These are phyloP conservation scores for Lordiphosa mommai DNA, from an alignment of 1,140 invertebrate species.

Conservation along the genomic window DNA sequence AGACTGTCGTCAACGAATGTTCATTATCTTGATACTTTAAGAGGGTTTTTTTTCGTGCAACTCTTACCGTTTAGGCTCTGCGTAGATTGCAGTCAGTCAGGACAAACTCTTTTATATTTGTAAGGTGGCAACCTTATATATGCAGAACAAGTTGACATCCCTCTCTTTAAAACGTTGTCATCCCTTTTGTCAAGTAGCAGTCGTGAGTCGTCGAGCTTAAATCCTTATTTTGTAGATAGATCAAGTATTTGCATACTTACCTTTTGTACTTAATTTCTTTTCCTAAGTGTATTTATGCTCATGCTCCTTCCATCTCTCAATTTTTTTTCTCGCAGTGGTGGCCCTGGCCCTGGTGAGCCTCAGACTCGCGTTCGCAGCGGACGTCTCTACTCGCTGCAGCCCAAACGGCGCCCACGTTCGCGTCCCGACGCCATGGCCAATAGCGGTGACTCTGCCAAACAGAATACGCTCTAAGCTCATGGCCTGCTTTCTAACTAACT, in stretches of 20 bases:
- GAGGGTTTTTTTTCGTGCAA: no score
- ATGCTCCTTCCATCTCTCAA: background rate
- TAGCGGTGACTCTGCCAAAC: slow-evolving; percentile 63
- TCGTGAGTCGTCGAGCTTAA: no score
- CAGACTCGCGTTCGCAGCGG: slow-evolving; percentile 67
- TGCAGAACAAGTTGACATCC: no score
- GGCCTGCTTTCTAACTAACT: background rate
- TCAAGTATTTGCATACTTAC: background rate
- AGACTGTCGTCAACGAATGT: no score
- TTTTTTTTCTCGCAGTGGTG: slow-evolving; percentile 16
- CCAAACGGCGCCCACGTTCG: slow-evolving; percentile 74
- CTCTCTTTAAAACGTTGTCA: no score
- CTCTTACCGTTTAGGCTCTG: no score
- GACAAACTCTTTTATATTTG: no score
- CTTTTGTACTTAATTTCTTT: background rate
- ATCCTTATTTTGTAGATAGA: no score
- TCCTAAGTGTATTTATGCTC: background rate
- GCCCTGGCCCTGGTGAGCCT: slow-evolving; percentile 33
- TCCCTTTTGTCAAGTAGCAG: no score
- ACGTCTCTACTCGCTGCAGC: slow-evolving; percentile 78
- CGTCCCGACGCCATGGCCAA: slow-evolving; percentile 64
- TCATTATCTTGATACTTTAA: no score
- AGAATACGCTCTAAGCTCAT: slow-evolving; percentile 66
- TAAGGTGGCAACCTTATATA: no score
- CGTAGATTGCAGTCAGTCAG: no score